Evolutionary conservation across 2,797 vertebrate species (phyloP), one percentile per base, ranked within the genome.

Genomic region (Moxostoma hubbsi): DNA sequence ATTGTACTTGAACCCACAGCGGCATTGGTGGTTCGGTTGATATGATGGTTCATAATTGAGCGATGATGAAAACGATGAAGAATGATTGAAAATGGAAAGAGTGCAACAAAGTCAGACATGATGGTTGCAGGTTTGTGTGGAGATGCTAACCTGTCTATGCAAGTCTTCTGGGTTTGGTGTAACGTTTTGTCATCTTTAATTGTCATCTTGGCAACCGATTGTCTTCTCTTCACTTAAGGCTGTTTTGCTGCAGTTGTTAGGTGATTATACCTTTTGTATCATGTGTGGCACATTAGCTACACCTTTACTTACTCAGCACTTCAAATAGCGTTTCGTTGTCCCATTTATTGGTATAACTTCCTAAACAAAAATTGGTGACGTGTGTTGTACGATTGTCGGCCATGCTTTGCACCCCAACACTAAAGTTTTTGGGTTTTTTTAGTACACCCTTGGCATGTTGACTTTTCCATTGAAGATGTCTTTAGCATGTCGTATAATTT

Each of bases 11-110:
- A 24, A 24, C 2, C 24, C 24, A 24, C 24, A 2, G 24, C 24
- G 2, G 2, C 24, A 24, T 2, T 24, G 24, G 24, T 2, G 1
- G 24, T 24, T 24, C 2, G 2, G 24, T 24, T 24, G 24, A 24
- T 24, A 24, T 2, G 24, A 3, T 24, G 24, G 24, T 24, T 24
- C 55, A 81, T 81, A 74, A 85, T 81, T 79, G 81, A 84, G 83
- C 73, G 80, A 84, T 86, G 71, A 71, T 83, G 54, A 66, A 65
- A 76, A 79, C 61, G 5, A 65, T 3, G 24, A 24, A 57, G 63
- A 15, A 9, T 15, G 53, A 47, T 46, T 64, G 62, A 2, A 24
- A 24, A 24, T 1, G 2, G 49, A 54, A 2, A 13, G 9, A 9
- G 6, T 46, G 54, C 24, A 2, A 3, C 24, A 2, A 24, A 71